Conservation (phyloP, 1,140 invertebrate genomes). For the Euborellia annulipes region DNA sequence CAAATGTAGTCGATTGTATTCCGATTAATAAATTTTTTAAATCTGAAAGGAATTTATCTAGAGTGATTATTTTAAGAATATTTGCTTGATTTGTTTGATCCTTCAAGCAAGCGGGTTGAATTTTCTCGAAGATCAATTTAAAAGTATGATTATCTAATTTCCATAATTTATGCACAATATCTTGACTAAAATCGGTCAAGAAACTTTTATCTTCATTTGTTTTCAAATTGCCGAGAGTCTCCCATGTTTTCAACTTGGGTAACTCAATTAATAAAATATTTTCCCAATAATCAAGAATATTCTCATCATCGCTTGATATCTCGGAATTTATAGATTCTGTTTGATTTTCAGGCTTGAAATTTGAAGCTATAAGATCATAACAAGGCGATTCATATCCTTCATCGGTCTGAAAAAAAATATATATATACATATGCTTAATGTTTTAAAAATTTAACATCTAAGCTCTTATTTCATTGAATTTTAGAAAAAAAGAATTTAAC, state of each 20-base stretch:
- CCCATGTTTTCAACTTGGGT: slow-evolving; percentile 24
- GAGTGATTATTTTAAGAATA: slow-evolving; percentile 19
- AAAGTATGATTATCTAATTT: slow-evolving; percentile 17
- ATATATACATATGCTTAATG: too few species aligned
- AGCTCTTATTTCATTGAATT: too few species aligned
- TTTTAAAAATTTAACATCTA: too few species aligned
- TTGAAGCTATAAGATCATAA: slow-evolving; percentile 13
- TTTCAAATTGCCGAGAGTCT: slow-evolving; percentile 21
- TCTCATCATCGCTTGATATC: slow-evolving; percentile 11
- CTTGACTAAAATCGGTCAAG: slow-evolving; percentile 20
- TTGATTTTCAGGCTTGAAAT: slow-evolving; percentile 18
- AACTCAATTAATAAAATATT: slow-evolving; percentile 6
- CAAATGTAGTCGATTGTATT: slow-evolving; percentile 31
- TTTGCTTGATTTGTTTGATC: slow-evolving; percentile 5
- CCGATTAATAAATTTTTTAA: slow-evolving; percentile 29
- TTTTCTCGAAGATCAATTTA: slow-evolving; percentile 15
- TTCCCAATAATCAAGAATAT: slow-evolving; percentile 18
- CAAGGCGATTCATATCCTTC: slow-evolving; percentile 7
- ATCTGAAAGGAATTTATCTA: slow-evolving; percentile 24
- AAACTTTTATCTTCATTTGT: slow-evolving; percentile 21
- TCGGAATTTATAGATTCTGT: slow-evolving; percentile 11
- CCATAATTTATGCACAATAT: slow-evolving; percentile 22
- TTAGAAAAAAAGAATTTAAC: too few species aligned
- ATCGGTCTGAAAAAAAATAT: slow-evolving; percentile 11
- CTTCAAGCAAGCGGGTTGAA: slow-evolving; percentile 8